Conservation (phyloP, 2,888 invertebrate genomes). For the Eremobia ochroleuca region DNA sequence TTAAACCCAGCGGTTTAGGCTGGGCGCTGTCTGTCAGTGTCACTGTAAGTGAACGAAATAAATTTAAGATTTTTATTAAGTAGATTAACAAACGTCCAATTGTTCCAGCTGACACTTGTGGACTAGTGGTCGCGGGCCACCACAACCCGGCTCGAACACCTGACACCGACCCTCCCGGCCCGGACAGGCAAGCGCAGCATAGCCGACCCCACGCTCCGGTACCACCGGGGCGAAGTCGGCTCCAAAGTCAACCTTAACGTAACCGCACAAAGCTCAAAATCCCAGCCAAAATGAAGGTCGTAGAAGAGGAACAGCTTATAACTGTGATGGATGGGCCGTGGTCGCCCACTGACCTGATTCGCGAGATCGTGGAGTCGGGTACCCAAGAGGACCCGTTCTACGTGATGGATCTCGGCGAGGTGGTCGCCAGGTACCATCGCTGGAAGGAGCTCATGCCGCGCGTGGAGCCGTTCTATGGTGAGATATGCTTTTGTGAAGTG, state of each 20-base stretch:
- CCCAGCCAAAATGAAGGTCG: constrained; percentile 71
- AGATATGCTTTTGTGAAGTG: constrained; percentile 64
- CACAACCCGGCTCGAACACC: constrained; percentile 89
- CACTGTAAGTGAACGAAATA: too few species aligned
- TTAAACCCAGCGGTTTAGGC: too few species aligned
- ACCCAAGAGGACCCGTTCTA: constrained; percentile 97
- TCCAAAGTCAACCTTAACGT: constrained; percentile 60
- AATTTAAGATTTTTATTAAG: background rate
- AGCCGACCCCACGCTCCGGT: constrained; percentile 75
- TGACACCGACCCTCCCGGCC: constrained; percentile 92
- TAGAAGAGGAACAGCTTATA: constrained; percentile 86
- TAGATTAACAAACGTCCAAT: background rate
- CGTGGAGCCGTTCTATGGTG: constrained; percentile 98
- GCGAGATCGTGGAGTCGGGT: constrained; percentile 91
- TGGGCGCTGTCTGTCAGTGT: too few species aligned
- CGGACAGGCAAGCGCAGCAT: constrained; percentile 75
- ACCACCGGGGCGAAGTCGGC: constrained; percentile 75
- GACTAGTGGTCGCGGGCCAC: constrained; percentile 88
- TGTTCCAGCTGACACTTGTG: constrained; percentile 86
- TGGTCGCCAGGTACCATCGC: constrained; percentile 94
- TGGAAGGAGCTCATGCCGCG: constrained; percentile 97
- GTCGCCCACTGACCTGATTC: constrained; percentile 91
- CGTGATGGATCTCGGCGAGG: constrained; percentile 96
- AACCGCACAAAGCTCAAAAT: constrained; percentile 60
- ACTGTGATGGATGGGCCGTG: constrained; percentile 92